Evolutionary conservation across 64 coral and sea anemone genomes (phyloP).

Genomic region (Actinia equina): DNA sequence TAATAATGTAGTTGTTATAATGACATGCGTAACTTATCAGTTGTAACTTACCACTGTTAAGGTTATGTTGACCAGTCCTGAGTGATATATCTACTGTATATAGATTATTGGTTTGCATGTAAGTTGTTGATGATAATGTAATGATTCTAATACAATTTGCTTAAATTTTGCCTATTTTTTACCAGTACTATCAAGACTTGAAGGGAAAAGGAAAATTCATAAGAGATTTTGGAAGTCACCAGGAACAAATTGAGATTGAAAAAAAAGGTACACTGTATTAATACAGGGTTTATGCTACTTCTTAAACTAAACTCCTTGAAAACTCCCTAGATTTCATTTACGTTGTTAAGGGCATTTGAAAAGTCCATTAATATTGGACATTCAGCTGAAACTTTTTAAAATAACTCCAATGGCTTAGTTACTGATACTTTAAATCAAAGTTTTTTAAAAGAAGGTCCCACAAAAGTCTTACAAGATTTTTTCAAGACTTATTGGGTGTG

Average conservation of each 20-base stretch:
- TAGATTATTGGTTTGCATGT: not conserved
- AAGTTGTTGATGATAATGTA: not conserved
- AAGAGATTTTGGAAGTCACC: constrained; percentile 8
- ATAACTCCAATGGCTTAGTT: no score
- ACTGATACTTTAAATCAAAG: no score
- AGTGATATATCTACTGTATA: not conserved
- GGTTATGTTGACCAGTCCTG: not conserved
- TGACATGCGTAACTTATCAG: not conserved
- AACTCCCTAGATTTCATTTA: no score
- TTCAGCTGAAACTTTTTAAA: no score
- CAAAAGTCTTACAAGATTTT: no score
- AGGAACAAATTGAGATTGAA: not conserved
- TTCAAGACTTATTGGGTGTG: no score
- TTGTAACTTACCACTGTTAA: not conserved
- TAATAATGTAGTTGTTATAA: not conserved
- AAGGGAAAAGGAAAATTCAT: not conserved
- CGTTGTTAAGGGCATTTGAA: no score
- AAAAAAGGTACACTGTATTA: not conserved
- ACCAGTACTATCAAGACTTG: not conserved
- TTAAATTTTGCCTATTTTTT: not conserved
- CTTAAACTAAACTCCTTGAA: no score
- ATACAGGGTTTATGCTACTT: not conserved
- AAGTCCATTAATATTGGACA: no score
- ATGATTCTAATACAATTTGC: not conserved
- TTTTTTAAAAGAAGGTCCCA: no score